Base-by-base conservation (phyloP, 2,888 invertebrate species). In the Frankliniella fusca region DNA sequence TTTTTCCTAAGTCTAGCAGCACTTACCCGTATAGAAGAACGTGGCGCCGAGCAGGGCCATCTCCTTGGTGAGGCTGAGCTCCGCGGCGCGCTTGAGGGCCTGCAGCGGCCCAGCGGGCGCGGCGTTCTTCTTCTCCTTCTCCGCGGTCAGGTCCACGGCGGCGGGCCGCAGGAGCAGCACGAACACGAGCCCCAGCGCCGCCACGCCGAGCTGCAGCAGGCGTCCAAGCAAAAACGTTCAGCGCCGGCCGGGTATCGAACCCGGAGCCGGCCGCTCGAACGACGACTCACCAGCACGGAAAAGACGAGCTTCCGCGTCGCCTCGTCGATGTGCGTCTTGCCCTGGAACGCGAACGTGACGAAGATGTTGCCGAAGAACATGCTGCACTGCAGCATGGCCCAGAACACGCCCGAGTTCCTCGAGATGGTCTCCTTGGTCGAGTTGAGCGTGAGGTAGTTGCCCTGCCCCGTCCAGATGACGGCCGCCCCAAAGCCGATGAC, bases 391-490 rank as follows among this genome's bases (percentile, higher is more conserved):
- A 98, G 90, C 89, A 99, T 92, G 0, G 98, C 98, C 98, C 98
- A 99, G 88, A 99, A 99, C 81, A 99, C 91, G 18, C 98, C 98
- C 18, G 97, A 96, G 89, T 99, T 98, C 85, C 98, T 91, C 12
- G 96, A 94, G 87, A 98, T 97, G 0, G 96, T 98, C 0, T 93
- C 92, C 0, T 92, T 89, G 85, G 94, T 93, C 85, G 98, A 98
- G 90, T 98, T 98, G 83, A 96, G 90, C 0, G 98, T 96, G 82
- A 99, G 89, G 87, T 95, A 96, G 85, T 93, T 93, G 54, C 99
- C 99, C 89, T 99, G 98, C 0, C 96, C 95, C 0, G 98, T 98
- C 98, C 99, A 99, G 84, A 98, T 94, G 80, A 97, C 90, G 3
- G 98, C 97, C 0, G 98, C 98, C 80, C 97, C 98, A 5, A 95